phyloP scores from a whole-genome alignment of 2,888 invertebrate genomes.

The Chloroclystis v-ata region DNA sequence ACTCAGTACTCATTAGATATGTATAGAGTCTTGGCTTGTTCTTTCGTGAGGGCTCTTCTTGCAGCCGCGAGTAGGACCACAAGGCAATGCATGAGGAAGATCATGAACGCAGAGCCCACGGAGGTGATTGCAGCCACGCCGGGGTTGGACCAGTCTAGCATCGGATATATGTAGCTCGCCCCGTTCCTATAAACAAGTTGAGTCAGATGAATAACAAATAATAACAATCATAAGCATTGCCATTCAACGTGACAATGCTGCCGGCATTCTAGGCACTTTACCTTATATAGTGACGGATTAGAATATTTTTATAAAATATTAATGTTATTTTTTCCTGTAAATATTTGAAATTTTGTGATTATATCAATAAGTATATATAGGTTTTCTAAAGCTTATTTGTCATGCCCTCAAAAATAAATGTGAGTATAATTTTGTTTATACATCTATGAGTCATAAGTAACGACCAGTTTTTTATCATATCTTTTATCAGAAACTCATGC shows the following conservation, averaged over 20 bases:
- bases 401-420: too few relatives aligned
- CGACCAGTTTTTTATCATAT: too few relatives aligned
- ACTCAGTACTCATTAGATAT: constrained; percentile 31
- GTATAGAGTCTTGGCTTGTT: constrained; percentile 35
- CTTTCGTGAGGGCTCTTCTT: constrained; percentile 54
- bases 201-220: neutral
- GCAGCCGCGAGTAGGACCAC: constrained; percentile 74
- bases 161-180: constrained; percentile 83
- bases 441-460: too few relatives aligned
- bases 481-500: too few relatives aligned
- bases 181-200: constrained; percentile 73
- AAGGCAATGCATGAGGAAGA: constrained; percentile 79
- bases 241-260: neutral
- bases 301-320: too few relatives aligned
- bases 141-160: constrained; percentile 86
- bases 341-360: too few relatives aligned
- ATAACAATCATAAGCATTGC: neutral
- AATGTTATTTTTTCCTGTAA: too few relatives aligned
- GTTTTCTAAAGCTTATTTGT: too few relatives aligned
- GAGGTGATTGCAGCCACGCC: constrained; percentile 77
- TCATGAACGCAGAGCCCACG: constrained; percentile 76
- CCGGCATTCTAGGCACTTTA: too few relatives aligned
- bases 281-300: too few relatives aligned
- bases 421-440: too few relatives aligned
- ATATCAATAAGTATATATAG: too few relatives aligned